Percentiles rank a stretch among this genome's conserved stretches.
phyloP scores from a whole-genome alignment of 2,797 vertebrate species.

The Takifugu rubripes region DNA sequence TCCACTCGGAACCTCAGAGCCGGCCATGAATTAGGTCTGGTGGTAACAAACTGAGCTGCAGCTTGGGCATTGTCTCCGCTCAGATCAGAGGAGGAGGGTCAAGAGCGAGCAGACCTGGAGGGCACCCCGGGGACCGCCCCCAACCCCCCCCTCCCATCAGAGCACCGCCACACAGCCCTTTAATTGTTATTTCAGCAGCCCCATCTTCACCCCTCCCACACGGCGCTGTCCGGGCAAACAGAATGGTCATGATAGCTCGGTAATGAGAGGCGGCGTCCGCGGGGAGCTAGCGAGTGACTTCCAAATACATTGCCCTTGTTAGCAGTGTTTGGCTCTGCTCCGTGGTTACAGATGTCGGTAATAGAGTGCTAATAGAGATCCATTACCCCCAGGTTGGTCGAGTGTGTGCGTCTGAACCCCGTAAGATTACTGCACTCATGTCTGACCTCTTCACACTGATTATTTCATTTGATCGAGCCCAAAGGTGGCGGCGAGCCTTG shows the following conservation, averaged over 20 bases:
- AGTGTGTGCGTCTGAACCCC: constrained; percentile 43
- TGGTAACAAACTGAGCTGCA: constrained; percentile 63
- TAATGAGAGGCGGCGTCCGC: constrained; percentile 71
- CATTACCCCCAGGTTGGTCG: constrained; percentile 72
- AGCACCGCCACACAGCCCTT: constrained; percentile 50
- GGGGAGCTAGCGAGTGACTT: constrained; percentile 72
- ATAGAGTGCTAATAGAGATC: constrained; percentile 78
- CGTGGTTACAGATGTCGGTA: constrained; percentile 77
- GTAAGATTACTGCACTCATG: constrained; percentile 55
- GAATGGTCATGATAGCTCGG: constrained; percentile 69
- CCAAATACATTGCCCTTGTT: constrained; percentile 82
- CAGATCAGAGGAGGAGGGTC: constrained; percentile 60
- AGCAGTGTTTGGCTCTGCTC: constrained; percentile 71
- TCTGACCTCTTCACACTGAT: constrained; percentile 64
- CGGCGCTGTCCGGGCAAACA: constrained; percentile 64
- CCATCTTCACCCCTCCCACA: constrained; percentile 19
- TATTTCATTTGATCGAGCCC: constrained; percentile 59
- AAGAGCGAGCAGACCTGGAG: constrained; percentile 64
- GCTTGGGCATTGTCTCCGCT: constrained; percentile 53
- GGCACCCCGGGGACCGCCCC: constrained; percentile 50
- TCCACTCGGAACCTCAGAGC: constrained; percentile 54
- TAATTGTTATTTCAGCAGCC: constrained; percentile 73
- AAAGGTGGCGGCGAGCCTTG: constrained; percentile 47
- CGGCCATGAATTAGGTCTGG: constrained; percentile 50
- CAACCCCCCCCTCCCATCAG: constrained; percentile 24